Evolutionary conservation across 2,888 invertebrate genomes (phyloP).

Genomic region (Eurytoma californica): DNA sequence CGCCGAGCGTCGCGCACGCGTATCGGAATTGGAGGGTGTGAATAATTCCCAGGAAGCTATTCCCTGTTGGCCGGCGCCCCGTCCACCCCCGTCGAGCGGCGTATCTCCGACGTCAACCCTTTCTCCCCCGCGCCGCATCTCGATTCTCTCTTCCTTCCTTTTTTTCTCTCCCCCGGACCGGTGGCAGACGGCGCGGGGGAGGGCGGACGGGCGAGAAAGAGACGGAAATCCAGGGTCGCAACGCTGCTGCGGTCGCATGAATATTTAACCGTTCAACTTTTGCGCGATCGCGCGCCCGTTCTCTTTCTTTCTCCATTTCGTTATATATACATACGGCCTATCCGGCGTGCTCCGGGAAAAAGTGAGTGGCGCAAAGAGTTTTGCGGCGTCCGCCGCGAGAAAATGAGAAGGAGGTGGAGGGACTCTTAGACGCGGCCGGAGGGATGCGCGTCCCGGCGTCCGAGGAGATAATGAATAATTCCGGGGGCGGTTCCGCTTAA

Average conservation of each 20-base stretch:
- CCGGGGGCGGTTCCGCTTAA: slow-evolving; percentile 66
- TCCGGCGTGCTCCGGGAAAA: slow-evolving; percentile 36
- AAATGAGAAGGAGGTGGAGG: slow-evolving; percentile 40
- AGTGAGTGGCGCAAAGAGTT: slow-evolving; percentile 58
- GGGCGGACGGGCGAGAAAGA: not conserved
- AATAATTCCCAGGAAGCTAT: slow-evolving; percentile 52
- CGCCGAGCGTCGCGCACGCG: slow-evolving; percentile 16
- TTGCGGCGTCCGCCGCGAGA: slow-evolving; percentile 49
- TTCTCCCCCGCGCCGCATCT: not conserved
- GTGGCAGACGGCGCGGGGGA: not conserved
- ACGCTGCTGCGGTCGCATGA: slow-evolving; percentile 60
- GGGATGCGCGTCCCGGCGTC: slow-evolving; percentile 39
- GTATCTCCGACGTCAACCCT: slow-evolving; percentile 8
- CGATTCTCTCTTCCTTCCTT: slow-evolving; percentile 12
- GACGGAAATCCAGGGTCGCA: slow-evolving; percentile 30
- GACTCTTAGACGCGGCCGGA: slow-evolving; percentile 15
- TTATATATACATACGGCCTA: slow-evolving; percentile 13
- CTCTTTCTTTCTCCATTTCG: slow-evolving; percentile 25
- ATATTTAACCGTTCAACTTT: slow-evolving; percentile 71
- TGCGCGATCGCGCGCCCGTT: slow-evolving; percentile 53
- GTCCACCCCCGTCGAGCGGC: not conserved
- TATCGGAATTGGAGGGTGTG: slow-evolving; percentile 45
- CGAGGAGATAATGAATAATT: slow-evolving; percentile 71
- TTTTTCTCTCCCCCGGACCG: not conserved
- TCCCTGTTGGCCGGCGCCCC: slow-evolving; percentile 44